Conservation (phyloP, 2,113 vertebrate species). For the Hippocampus abdominalis region DNA sequence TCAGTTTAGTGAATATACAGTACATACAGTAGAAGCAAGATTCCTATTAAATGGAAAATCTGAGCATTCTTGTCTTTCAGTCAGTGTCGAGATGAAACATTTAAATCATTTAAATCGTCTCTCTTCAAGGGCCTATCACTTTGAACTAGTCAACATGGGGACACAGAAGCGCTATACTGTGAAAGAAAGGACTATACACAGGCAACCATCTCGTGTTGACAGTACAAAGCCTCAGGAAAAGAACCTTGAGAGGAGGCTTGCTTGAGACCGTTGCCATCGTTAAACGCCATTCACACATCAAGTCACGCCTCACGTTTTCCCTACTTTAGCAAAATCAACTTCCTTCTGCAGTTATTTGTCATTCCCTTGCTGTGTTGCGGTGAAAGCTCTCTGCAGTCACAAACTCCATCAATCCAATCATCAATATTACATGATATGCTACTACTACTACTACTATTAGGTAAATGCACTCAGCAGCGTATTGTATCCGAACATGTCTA, state of each 20-base stretch:
- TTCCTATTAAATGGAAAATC: not conserved
- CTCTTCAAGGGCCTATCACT: not conserved
- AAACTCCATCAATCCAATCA: slow-evolving; percentile 33
- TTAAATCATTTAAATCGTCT: not conserved
- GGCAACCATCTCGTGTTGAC: not conserved
- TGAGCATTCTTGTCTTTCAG: not conserved
- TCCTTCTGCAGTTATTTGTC: slow-evolving; percentile 5
- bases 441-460: slow-evolving; percentile 45
- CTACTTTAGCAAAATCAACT: not conserved
- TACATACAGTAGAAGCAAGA: not conserved
- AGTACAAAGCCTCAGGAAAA: not conserved
- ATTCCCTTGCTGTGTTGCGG: slow-evolving; percentile 5
- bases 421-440: slow-evolving; percentile 64
- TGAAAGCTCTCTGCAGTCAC: slow-evolving; percentile 48
- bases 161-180: not conserved
- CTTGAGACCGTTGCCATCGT: not conserved
- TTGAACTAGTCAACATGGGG: not conserved
- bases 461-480: slow-evolving; percentile 45
- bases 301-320: not conserved
- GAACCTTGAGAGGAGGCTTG: not conserved
- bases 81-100: not conserved
- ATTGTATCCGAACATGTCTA: slow-evolving; percentile 30
- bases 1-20: not conserved
- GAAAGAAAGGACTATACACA: not conserved
- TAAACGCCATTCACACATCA: not conserved